Conservation (phyloP, 2,888 invertebrate species). For the Neoaliturus tenellus region DNA sequence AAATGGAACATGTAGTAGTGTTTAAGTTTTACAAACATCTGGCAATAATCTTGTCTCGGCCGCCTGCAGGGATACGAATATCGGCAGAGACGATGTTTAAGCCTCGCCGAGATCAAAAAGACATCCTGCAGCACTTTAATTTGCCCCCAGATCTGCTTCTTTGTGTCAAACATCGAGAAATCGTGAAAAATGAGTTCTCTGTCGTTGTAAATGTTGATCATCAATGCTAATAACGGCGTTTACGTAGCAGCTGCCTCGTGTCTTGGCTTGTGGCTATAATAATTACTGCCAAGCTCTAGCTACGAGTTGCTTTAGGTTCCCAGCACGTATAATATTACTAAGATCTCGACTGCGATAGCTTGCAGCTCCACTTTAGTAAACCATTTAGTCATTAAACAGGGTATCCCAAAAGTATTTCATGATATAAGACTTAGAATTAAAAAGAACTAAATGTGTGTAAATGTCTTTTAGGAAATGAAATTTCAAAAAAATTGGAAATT, state of each 20-base stretch:
- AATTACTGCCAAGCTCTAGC: not conserved
- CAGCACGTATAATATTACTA: not conserved
- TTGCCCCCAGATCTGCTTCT: slow-evolving; percentile 19
- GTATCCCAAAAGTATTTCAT: no score
- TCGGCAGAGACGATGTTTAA: not conserved
- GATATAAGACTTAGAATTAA: no score
- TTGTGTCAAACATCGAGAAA: slow-evolving; percentile 4
- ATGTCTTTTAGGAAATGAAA: no score
- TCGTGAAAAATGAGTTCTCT: not conserved
- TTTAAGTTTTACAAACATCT: no score
- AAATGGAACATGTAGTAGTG: no score
- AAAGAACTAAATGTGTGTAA: no score
- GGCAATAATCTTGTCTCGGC: not conserved
- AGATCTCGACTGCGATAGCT: not conserved
- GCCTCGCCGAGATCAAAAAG: not conserved
- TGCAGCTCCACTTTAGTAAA: not conserved
- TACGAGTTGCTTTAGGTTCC: not conserved
- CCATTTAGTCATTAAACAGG: no score
- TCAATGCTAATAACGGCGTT: not conserved
- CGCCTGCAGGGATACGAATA: not conserved
- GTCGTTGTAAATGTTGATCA: not conserved
- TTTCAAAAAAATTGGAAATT: no score
- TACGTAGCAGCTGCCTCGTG: not conserved
- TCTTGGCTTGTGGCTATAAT: not conserved
- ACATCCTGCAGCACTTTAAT: slow-evolving; percentile 23